These are phyloP conservation scores for Acyrthosiphon pisum DNA, from an alignment of 1,140 invertebrate species.

Conservation along the genomic window DNA sequence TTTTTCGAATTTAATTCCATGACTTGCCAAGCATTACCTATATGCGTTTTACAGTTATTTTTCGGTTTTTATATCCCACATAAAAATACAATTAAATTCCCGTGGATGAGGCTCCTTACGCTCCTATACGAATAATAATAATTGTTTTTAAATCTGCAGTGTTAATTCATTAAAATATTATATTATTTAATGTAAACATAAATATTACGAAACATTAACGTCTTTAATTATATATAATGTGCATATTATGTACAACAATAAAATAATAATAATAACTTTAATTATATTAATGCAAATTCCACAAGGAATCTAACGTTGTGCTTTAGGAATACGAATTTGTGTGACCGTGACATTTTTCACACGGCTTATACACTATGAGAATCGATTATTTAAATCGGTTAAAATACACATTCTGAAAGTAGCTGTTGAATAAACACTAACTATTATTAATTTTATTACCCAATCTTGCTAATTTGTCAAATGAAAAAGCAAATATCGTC, in stretches of 20 bases:
- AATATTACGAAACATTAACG: constrained; percentile 9
- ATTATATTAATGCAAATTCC: not conserved
- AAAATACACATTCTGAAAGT: not conserved
- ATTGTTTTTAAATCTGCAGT: not conserved
- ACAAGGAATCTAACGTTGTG: not conserved
- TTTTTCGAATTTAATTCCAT: not conserved
- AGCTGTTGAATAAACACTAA: constrained; percentile 5
- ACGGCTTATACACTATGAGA: not conserved
- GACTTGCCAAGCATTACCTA: not conserved
- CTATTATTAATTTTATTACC: not conserved
- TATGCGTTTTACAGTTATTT: not conserved
- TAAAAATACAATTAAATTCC: not conserved
- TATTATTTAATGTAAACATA: not conserved
- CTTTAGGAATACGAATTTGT: not conserved
- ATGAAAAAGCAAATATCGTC: not conserved
- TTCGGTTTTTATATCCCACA: not conserved
- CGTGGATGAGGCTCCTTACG: not conserved
- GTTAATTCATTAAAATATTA: not conserved
- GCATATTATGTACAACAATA: not conserved
- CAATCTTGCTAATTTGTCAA: not conserved
- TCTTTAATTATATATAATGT: not conserved
- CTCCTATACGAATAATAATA: not conserved
- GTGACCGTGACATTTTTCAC: constrained; percentile 29
- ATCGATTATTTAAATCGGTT: constrained; percentile 24
- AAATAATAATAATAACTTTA: not conserved